Base-by-base conservation (phyloP, 2,797 vertebrate species). In the Lophotriccus pileatus region DNA sequence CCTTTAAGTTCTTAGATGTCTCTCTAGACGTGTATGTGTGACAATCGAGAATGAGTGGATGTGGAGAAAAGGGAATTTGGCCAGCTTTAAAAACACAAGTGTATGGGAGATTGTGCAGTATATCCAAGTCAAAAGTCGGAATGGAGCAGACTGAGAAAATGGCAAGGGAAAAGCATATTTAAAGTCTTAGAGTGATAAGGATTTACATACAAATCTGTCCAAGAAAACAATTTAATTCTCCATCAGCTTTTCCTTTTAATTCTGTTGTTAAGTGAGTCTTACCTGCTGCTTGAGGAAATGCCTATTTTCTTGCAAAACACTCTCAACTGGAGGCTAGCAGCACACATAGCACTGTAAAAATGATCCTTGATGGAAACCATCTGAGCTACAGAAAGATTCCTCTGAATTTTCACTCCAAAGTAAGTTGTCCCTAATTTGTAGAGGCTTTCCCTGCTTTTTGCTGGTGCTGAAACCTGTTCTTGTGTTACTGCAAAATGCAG, bases 371-470 rank as follows among this genome's bases (percentile, higher is more conserved):
- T 93, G 77, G 73, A 95, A 96, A 85, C 52, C 55, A 94, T 63
- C 89, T 95, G 73, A 94, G 49, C 73, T 79, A 56, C 22, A 70
- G 87, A 82, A 93, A 79, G 84, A 87, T 91, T 93, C 49, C 75
- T 93, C 56, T 89, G 68, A 84, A 39, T 56, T 86, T 87, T 50
- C 37, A n/a, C 62, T 94, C 47, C 46, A 46, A 80, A 90, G 41
- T 90, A 68, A 80, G 72, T 67, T 89, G 49, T 36, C 58, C 28
- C n/a, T 75, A 32, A 89, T 52, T 77, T 84, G 39, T 77, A 78
- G 44, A 79, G 68, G 56, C 62, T 88, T 95, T 89, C 22, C 58
- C n/a, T 82, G 22, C 52, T 91, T 87, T 60, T 92, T 94, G 17
- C 72, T 63, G 47, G 23, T 86, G 28, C 62, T 88, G 44, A 77